Evolutionary conservation across 1,140 invertebrate genomes (phyloP).

Genomic region (Brachystomella parvula): DNA sequence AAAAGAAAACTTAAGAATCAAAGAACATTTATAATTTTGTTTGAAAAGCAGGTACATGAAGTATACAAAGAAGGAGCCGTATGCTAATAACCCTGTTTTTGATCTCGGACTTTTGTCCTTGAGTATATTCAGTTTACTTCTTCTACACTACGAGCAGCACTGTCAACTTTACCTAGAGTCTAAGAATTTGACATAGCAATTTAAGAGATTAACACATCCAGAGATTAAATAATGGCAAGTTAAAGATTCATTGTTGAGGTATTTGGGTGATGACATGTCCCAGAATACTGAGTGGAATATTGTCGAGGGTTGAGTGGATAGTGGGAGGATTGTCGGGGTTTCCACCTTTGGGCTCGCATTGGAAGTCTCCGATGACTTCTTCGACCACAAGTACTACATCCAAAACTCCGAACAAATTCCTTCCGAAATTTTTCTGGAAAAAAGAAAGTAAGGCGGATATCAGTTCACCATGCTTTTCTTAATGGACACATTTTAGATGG

Average conservation of each 20-base stretch:
- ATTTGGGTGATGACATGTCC: neutral
- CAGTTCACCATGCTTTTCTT: neutral
- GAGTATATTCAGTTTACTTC: too few species aligned
- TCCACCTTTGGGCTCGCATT: constrained; percentile 1
- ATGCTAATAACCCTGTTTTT: too few species aligned
- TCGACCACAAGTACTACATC: constrained; percentile 41
- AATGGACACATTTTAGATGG: neutral
- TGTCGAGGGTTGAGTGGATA: neutral
- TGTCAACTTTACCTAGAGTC: too few species aligned
- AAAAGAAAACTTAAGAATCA: too few species aligned
- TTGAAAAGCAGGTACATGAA: too few species aligned
- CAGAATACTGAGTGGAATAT: neutral
- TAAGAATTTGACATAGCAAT: too few species aligned
- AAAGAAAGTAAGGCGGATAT: constrained; percentile 2
- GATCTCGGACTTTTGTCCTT: too few species aligned
- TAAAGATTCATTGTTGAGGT: neutral
- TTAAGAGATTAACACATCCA: neutral
- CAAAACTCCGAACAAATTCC: constrained; percentile 54
- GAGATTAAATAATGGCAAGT: neutral
- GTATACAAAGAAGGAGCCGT: too few species aligned
- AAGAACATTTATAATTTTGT: too few species aligned
- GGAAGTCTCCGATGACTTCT: constrained; percentile 18
- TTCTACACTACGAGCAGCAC: too few species aligned
- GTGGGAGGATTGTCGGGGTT: neutral
- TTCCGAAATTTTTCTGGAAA: constrained; percentile 56